Evolutionary conservation across 2,888 invertebrate species (phyloP).

Genomic region (Trissolcus japonicus): DNA sequence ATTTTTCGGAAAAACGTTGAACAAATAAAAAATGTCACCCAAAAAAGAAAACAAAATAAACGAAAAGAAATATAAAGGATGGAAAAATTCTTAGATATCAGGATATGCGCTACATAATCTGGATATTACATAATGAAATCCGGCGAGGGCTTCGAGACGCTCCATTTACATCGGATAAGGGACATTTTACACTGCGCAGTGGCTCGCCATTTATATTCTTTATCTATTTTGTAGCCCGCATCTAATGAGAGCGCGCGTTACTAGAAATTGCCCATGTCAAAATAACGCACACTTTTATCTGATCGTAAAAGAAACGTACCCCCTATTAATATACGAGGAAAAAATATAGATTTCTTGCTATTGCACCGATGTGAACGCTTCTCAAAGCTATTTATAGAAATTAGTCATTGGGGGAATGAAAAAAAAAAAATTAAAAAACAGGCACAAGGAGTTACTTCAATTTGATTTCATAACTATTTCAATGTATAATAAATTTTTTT

Average conservation of each 20-base stretch:
- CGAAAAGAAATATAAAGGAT: too few relatives aligned
- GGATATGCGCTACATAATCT: background rate
- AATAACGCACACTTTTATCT: conserved; percentile 52
- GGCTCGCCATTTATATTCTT: conserved; percentile 51
- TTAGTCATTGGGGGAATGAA: conserved; percentile 24
- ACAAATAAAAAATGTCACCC: too few relatives aligned
- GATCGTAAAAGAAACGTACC: conserved; percentile 49
- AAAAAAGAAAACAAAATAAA: too few relatives aligned
- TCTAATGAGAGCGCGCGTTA: conserved; percentile 52
- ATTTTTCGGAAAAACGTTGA: too few relatives aligned
- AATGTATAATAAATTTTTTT: too few relatives aligned
- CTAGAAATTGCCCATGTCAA: conserved; percentile 54
- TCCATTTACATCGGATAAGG: conserved; percentile 46
- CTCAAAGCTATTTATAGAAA: conserved; percentile 31
- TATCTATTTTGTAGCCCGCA: conserved; percentile 57
- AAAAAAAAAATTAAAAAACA: too few relatives aligned
- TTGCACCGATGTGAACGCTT: conserved; percentile 23
- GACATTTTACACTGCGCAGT: conserved; percentile 37
- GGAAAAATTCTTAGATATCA: background rate
- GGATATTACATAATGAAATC: conserved; percentile 33
- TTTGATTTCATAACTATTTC: background rate
- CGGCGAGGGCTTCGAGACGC: conserved; percentile 14
- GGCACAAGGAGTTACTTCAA: too few relatives aligned
- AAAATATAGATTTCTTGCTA: conserved; percentile 37
- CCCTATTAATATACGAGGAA: conserved; percentile 45